These are phyloP conservation scores for Melolontha melolontha DNA, from an alignment of 2,888 invertebrate species.

Conservation along the genomic window DNA sequence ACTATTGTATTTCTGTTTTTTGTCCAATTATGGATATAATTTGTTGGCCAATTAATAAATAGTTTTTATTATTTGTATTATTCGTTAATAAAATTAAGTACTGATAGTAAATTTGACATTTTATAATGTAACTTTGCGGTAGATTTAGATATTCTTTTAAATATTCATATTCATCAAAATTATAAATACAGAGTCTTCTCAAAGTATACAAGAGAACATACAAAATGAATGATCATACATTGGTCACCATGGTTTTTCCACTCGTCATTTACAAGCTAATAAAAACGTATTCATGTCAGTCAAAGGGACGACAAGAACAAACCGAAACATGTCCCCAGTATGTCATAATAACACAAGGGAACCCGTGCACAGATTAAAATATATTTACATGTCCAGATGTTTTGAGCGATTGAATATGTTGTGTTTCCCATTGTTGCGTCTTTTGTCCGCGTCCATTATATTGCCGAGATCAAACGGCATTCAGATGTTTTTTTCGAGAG, in stretches of 20 bases:
- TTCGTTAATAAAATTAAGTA: too few species aligned
- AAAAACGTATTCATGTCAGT: slow-evolving; percentile 14
- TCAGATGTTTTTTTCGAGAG: slow-evolving; percentile 37
- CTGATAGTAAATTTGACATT: too few species aligned
- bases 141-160: too few species aligned
- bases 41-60: too few species aligned
- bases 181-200: too few species aligned
- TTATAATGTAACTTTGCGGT: too few species aligned
- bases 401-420: slow-evolving; percentile 39
- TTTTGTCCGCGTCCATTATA: slow-evolving; percentile 37
- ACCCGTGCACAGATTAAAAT: slow-evolving; percentile 40
- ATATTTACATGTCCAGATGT: slow-evolving; percentile 49
- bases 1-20: too few species aligned
- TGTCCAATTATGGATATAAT: too few species aligned
- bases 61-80: too few species aligned
- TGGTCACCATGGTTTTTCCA: not conserved
- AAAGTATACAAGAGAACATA: not conserved
- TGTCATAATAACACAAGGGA: slow-evolving; percentile 24
- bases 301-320: slow-evolving; percentile 9
- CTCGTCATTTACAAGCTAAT: slow-evolving; percentile 12
- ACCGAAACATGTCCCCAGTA: slow-evolving; percentile 24
- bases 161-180: too few species aligned
- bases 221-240: slow-evolving; percentile 1
- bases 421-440: slow-evolving; percentile 38
- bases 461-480: slow-evolving; percentile 42